Evolutionary conservation across 2,113 vertebrate genomes (phyloP).

Genomic region (Istiophorus platypterus): DNA sequence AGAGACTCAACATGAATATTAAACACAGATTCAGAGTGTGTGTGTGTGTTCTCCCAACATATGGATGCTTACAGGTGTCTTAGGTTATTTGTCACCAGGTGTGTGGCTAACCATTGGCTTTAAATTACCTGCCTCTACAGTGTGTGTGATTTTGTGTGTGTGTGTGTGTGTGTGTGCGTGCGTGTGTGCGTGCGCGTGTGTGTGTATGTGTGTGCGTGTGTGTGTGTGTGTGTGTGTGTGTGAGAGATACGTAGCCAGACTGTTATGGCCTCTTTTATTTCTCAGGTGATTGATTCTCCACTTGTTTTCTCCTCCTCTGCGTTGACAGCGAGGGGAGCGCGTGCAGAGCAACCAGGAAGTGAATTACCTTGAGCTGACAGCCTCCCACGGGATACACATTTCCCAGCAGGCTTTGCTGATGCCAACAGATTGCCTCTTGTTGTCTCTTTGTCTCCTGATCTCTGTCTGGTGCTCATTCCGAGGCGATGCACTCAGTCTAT

Average conservation of each 20-base stretch:
- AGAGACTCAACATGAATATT: constrained; percentile 42
- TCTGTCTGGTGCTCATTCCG: constrained; percentile 5
- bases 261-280: constrained; percentile 55
- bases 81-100: constrained; percentile 40
- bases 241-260: constrained; percentile 11
- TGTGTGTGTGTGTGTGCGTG: neutral
- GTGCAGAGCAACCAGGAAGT: constrained; percentile 71
- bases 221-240: constrained; percentile 2
- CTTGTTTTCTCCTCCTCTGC: constrained; percentile 40
- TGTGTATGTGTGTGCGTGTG: constrained; percentile 12
- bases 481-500: neutral
- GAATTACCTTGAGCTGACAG: constrained; percentile 71
- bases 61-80: constrained; percentile 36
- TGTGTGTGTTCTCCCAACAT: constrained; percentile 29
- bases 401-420: constrained; percentile 55
- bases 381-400: constrained; percentile 56
- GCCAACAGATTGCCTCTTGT: constrained; percentile 37
- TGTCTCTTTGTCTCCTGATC: constrained; percentile 24
- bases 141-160: neutral
- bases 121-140: constrained; percentile 12
- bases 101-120: constrained; percentile 26
- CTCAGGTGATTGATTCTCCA: constrained; percentile 67
- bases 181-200: constrained; percentile 2
- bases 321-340: constrained; percentile 27
- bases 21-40: constrained; percentile 25